Conservation (phyloP, 2,113 vertebrate species). For the Hoplias malabaricus region DNA sequence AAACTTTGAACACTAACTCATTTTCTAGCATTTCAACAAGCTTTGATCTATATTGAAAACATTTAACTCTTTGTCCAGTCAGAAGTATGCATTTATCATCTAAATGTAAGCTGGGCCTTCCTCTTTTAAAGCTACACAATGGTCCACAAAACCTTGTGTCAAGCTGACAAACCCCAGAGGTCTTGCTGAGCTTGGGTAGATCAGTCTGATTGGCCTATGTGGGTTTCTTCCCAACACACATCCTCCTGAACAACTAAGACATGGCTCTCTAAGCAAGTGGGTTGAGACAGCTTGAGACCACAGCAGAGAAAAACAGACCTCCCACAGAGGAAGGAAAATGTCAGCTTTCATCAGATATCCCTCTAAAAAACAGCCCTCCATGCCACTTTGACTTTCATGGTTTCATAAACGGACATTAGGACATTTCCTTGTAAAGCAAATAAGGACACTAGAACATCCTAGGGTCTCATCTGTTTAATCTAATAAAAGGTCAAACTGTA, state of each 20-base stretch:
- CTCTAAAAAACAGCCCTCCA: not conserved
- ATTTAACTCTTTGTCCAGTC: not conserved
- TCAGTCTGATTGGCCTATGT: not conserved
- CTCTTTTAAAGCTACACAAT: slow-evolving; percentile 8
- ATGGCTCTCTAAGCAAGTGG: slow-evolving; percentile 12
- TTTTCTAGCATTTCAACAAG: slow-evolving; percentile 10
- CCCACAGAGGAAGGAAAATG: slow-evolving; percentile 20
- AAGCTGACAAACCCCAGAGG: slow-evolving; percentile 37
- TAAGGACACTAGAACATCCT: not conserved
- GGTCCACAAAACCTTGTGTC: slow-evolving; percentile 29
- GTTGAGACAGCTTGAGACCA: slow-evolving; percentile 5
- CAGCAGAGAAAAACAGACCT: slow-evolving; percentile 20
- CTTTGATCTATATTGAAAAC: not conserved
- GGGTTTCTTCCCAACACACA: slow-evolving; percentile 22
- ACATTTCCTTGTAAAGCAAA: slow-evolving; percentile 12
- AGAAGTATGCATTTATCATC: slow-evolving; percentile 10
- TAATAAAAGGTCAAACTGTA: slow-evolving; percentile 8
- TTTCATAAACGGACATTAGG: not conserved
- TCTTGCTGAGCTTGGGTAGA: not conserved
- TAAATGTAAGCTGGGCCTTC: slow-evolving; percentile 24
- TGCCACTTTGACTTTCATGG: not conserved
- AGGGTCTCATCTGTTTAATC: not conserved
- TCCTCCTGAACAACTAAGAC: slow-evolving; percentile 14
- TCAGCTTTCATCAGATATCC: slow-evolving; percentile 4
- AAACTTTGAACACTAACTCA: not conserved